Base-by-base conservation (phyloP, 2,888 invertebrate genomes). In the Thymelicus acteon region DNA sequence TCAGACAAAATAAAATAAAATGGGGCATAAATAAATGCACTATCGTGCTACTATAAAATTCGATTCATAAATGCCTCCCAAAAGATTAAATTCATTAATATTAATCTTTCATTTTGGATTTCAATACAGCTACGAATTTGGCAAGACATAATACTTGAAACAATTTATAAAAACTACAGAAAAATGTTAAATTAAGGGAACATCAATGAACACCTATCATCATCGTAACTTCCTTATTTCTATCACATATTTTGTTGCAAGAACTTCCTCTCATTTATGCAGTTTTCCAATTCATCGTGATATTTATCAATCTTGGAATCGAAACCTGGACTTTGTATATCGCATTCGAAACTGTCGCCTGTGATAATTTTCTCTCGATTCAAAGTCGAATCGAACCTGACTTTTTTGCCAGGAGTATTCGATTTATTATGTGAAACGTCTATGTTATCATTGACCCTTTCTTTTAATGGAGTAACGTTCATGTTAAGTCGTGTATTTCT, bases 231-330 rank as follows among this genome's bases (percentile, higher is more conserved):
- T 8, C 6, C n/a, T 24, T 1, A 60, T n/a, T 19, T 44, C 8
- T 31, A 49, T 84, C 58, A 92, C 90, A 94, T 91, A 78, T 94
- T 93, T 74, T 93, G 94, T 68, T 91, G 88, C 71, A 94, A 82
- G 75, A 89, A 90, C 71, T 94, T 94, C 67, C 86, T 88, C 72
- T 94, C 94, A 78, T 94, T 94, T 0, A 94, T 94, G 78, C 94
- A 94, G 67, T 94, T 94, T 72, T 94, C 94, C 49, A 94, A 74
- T 75, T 94, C 94, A 79, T 94, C 93, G 73, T 94, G 94, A 75
- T 91, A 94, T 73, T 89, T 93, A 13, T 94, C 94, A 57, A 94
- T 87, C 76, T 94, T 91, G 0, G 84, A 81, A 77, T 94, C 93
- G 64, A 94, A 90, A 0, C 93, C 93, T 0, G 93, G 92, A 78